Base-by-base conservation (phyloP, 2,113 vertebrate genomes). In the Dipodomys ordii region DNA sequence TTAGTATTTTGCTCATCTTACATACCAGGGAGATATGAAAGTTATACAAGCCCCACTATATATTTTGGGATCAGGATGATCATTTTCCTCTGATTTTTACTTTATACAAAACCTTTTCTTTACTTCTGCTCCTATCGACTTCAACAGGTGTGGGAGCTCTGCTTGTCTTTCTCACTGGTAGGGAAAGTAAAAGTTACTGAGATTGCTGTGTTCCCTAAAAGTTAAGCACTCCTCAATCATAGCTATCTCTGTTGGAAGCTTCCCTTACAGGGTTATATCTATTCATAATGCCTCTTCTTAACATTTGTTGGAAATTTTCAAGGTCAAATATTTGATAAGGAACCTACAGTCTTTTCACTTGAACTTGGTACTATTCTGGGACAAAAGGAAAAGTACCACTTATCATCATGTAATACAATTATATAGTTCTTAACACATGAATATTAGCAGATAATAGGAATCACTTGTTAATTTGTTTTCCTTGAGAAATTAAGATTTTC, bases 391-490 rank as follows among this genome's bases (percentile, higher is more conserved):
- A 81, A n/a, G 1, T 62, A 49, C 72, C 44, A 62, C 6, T 53
- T 71, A 77, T 62, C 4, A 3, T 27, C 49, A 35, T 27, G 0
- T 87, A 57, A 28, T n/a, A 11, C 0, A 60, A 20, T 4, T 90
- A 18, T 32, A 88, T 49, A 25, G 64, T 30, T 64, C 27, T 57
- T 83, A 53, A 83, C 12, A 79, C 28, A 28, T 2, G 35, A 81
- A 18, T 8, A 23, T 85, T 44, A 74, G 28, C 35, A 86, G 4
- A 79, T 53, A 35, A 19, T 4, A 46, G 35, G 46, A 62, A n/a
- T 76, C 68, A 64, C 13, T 57, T 11, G 39, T 73, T 87, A 81
- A 83, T 83, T 90, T 65, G 83, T 20, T 94, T 94, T 60, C 73
- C 64, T 80, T 71, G 3, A 85, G 20, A 65, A 93, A 69, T 92